phyloP scores from a whole-genome alignment of 2,113 vertebrate species.

The Actenoides lindsayi region DNA sequence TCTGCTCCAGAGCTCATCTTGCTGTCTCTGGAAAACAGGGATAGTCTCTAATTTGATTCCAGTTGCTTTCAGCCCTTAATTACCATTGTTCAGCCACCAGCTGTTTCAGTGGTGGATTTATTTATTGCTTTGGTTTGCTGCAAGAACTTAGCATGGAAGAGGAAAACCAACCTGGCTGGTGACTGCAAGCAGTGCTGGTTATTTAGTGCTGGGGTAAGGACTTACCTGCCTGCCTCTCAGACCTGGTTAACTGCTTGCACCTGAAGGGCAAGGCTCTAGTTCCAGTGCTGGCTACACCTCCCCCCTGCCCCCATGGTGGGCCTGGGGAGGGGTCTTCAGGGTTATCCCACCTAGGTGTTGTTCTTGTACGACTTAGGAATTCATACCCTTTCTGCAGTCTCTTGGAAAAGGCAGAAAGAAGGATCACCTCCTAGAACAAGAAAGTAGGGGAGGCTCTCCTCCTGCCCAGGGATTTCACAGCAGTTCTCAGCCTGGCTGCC shows the following conservation, averaged over 20 bases:
- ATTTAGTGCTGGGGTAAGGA: background rate
- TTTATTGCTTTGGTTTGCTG: background rate
- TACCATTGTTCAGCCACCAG: background rate
- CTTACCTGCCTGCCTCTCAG: background rate
- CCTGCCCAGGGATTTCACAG: background rate
- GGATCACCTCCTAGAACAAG: background rate
- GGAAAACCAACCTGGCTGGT: background rate
- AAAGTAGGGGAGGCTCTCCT: background rate
- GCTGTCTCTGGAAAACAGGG: background rate
- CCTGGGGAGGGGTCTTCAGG: accelerated
- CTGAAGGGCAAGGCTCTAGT: background rate
- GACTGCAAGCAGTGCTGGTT: background rate
- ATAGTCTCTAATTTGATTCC: conserved; percentile 15
- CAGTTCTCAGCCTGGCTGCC: background rate
- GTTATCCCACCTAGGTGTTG: background rate
- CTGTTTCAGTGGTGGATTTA: background rate
- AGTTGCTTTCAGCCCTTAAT: background rate
- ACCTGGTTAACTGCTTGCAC: no score
- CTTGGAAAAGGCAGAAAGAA: background rate
- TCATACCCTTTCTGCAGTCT: background rate
- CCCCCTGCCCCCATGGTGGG: background rate
- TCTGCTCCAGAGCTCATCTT: background rate
- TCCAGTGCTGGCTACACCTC: background rate
- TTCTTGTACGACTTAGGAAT: background rate
- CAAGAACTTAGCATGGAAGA: background rate